These are phyloP conservation scores for Spicauda simplicius DNA, from an alignment of 2,888 invertebrate genomes.

Conservation along the genomic window DNA sequence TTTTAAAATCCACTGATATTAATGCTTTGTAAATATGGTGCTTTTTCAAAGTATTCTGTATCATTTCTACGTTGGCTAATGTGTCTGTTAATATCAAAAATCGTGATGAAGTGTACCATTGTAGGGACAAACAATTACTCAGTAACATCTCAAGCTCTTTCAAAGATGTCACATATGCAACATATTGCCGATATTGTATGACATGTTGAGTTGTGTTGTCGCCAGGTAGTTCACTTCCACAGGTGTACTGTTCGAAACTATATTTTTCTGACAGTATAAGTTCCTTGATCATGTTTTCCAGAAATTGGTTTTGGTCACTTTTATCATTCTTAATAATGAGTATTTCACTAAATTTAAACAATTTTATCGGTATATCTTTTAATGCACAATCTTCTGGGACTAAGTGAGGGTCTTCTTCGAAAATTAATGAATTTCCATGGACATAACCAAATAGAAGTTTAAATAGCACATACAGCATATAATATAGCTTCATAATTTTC, in stretches of 20 bases:
- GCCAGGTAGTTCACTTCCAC: neutral
- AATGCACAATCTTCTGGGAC: neutral
- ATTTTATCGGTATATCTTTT: neutral
- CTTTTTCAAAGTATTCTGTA: neutral
- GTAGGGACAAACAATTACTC: neutral
- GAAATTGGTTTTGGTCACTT: neutral
- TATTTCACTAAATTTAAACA: neutral
- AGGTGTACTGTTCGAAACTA: neutral
- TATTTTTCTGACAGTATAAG: neutral
- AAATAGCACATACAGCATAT: neutral
- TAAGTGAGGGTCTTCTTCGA: neutral
- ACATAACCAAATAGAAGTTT: neutral
- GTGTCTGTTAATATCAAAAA: constrained; percentile 18
- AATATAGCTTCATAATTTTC: neutral
- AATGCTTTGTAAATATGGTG: constrained; percentile 8
- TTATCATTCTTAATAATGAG: constrained; percentile 6
- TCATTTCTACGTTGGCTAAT: neutral
- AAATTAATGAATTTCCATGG: neutral
- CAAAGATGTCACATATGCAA: neutral
- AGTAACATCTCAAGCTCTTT: constrained; percentile 6
- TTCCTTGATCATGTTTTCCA: constrained; percentile 1
- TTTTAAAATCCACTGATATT: neutral
- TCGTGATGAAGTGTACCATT: constrained; percentile 7
- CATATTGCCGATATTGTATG: constrained; percentile 10
- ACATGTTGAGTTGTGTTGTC: neutral